Conservation (phyloP, 2,888 invertebrate genomes). For the Acrocyrtus sp. region DNA sequence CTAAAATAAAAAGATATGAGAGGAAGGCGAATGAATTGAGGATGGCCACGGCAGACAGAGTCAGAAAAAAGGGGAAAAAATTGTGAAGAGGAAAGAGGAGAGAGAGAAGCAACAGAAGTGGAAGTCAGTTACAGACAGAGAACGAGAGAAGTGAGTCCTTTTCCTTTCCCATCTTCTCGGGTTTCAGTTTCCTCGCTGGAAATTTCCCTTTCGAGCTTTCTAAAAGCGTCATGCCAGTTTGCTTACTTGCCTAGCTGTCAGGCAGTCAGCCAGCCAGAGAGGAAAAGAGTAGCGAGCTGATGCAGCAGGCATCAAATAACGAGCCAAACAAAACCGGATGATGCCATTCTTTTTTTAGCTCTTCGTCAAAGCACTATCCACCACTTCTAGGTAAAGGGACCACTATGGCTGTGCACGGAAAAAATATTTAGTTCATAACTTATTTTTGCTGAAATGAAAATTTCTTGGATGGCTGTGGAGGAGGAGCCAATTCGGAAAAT, state of each 20-base stretch:
- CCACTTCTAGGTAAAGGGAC: too few relatives aligned
- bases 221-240: constrained; percentile 47
- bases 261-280: constrained; percentile 40
- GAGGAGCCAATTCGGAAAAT: too few relatives aligned
- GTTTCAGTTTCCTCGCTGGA: constrained; percentile 42
- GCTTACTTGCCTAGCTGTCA: constrained; percentile 45
- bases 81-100: constrained; percentile 5
- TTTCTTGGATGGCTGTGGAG: too few relatives aligned
- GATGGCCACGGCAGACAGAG: constrained; percentile 7
- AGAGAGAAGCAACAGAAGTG: constrained; percentile 21
- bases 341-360: constrained; percentile 21
- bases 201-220: constrained; percentile 38
- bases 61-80: constrained; percentile 10
- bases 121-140: constrained; percentile 32
- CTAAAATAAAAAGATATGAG: too few relatives aligned
- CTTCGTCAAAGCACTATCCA: too few relatives aligned
- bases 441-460: too few relatives aligned
- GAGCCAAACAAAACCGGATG: constrained; percentile 41
- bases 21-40: too few relatives aligned
- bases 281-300: constrained; percentile 25
- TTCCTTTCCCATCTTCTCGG: constrained; percentile 13
- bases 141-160: constrained; percentile 36
- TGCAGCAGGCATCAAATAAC: constrained; percentile 42
- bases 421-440: too few relatives aligned
- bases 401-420: too few relatives aligned